Conservation (phyloP, 2,113 vertebrate species). For the Hyperoodon ampullatus region DNA sequence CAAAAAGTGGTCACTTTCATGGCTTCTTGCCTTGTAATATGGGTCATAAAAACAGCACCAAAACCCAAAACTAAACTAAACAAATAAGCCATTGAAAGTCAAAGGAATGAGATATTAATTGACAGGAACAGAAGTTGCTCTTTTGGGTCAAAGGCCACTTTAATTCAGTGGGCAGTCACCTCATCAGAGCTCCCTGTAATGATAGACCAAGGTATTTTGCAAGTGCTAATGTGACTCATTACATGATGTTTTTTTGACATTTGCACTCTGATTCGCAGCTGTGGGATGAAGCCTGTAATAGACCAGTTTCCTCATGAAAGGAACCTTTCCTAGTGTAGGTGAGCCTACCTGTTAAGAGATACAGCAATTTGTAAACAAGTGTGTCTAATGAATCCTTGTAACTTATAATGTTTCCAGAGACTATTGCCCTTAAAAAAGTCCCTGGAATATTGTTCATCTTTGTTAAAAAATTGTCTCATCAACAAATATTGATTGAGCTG, state of each 20-base stretch:
- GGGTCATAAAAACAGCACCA: neutral
- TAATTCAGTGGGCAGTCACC: neutral
- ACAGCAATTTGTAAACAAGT: neutral
- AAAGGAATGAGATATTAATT: constrained; percentile 1
- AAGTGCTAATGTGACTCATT: neutral
- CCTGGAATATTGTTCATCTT: neutral
- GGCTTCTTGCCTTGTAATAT: neutral
- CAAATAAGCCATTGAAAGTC: neutral
- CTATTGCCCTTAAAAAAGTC: neutral
- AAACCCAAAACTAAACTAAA: neutral
- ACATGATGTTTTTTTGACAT: neutral
- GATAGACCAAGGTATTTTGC: neutral
- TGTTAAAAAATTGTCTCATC: neutral
- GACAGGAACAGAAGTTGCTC: neutral
- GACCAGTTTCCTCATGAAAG: neutral
- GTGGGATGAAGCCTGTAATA: neutral
- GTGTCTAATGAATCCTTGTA: neutral
- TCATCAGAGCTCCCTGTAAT: neutral
- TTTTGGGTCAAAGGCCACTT: neutral
- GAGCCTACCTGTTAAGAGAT: neutral
- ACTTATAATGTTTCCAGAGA: neutral
- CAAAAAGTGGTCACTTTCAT: neutral
- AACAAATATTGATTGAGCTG: neutral
- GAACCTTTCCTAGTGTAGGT: neutral
- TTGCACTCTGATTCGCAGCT: neutral